Conservation (phyloP, 2,797 vertebrate genomes). For the Rhinogobio ventralis region DNA sequence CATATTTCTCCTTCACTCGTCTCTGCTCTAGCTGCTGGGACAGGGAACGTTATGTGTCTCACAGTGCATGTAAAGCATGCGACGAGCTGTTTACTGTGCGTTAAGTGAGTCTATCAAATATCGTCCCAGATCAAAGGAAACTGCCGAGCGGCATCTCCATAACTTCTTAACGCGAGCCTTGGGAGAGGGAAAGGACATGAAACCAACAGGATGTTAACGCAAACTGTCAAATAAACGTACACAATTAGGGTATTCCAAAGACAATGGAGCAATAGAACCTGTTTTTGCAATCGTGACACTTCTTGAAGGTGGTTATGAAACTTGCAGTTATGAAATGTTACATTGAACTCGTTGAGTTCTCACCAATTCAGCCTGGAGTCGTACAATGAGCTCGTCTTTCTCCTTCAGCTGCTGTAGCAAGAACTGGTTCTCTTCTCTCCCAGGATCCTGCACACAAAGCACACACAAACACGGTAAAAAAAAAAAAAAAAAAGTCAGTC, state of each 20-base stretch:
- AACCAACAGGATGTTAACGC: conserved; percentile 17
- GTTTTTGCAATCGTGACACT: conserved; percentile 11
- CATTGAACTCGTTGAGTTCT: conserved; percentile 63
- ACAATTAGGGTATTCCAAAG: conserved; percentile 4
- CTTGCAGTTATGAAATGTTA: conserved; percentile 29
- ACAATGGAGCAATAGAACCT: conserved; percentile 27
- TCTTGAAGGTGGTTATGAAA: conserved; percentile 39
- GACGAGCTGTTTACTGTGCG: conserved; percentile 28
- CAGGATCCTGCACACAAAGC: conserved; percentile 72
- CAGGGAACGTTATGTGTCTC: conserved; percentile 42
- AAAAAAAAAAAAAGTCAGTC: conserved; percentile 5
- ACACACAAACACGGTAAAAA: conserved; percentile 50
- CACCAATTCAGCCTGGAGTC: conserved; percentile 93
- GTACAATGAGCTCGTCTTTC: conserved; percentile 90
- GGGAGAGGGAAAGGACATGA: background rate
- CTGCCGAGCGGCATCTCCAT: conserved; percentile 6
- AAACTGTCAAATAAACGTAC: background rate
- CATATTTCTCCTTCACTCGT: conserved; percentile 59
- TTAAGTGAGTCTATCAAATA: conserved; percentile 38
- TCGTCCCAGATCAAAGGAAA: conserved; percentile 27
- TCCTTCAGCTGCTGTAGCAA: conserved; percentile 91
- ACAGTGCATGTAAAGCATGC: conserved; percentile 44
- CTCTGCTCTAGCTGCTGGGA: conserved; percentile 32
- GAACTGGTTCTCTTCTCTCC: conserved; percentile 87
- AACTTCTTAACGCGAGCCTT: conserved; percentile 28